phyloP scores from a whole-genome alignment of 2,888 invertebrate species.

The Sesia apiformis region DNA sequence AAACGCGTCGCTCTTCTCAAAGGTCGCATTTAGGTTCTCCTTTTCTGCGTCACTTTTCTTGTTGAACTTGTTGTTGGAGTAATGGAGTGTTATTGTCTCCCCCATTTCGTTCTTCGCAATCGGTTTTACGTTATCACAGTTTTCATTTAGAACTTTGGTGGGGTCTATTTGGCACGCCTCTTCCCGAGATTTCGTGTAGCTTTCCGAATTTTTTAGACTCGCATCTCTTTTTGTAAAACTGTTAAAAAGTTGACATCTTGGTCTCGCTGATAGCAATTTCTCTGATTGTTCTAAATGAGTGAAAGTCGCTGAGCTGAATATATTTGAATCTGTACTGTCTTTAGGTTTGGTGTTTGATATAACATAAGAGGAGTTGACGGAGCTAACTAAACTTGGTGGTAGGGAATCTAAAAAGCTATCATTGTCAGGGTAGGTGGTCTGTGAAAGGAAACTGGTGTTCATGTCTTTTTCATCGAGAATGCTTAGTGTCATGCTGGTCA shows the following conservation, averaged over 20 bases:
- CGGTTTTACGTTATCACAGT: slow-evolving; percentile 37
- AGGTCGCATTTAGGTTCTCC: slow-evolving; percentile 47
- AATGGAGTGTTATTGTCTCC: slow-evolving; percentile 59
- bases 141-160: slow-evolving; percentile 53
- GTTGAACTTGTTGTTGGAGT: slow-evolving; percentile 52
- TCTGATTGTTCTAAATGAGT: slow-evolving; percentile 61
- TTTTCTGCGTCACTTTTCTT: slow-evolving; percentile 51
- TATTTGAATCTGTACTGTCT: slow-evolving; percentile 43
- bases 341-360: slow-evolving; percentile 39
- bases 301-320: slow-evolving; percentile 62
- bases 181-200: slow-evolving; percentile 56
- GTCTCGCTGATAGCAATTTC: slow-evolving; percentile 47
- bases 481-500: slow-evolving; percentile 68
- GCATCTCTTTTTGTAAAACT: slow-evolving; percentile 50
- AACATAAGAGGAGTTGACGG: slow-evolving; percentile 60
- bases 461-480: slow-evolving; percentile 70
- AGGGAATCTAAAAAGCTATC: slow-evolving; percentile 63
- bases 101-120: slow-evolving; percentile 35
- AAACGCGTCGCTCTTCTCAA: slow-evolving; percentile 57
- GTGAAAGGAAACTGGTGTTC: slow-evolving; percentile 69
- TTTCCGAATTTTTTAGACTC: slow-evolving; percentile 43
- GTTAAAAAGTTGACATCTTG: slow-evolving; percentile 45
- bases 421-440: slow-evolving; percentile 62
- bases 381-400: slow-evolving; percentile 61
- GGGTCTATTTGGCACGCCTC: slow-evolving; percentile 57